Evolutionary conservation across 2,113 vertebrate genomes (phyloP), one percentile per base, ranked within the genome.

Genomic region (Galeopterus variegatus): DNA sequence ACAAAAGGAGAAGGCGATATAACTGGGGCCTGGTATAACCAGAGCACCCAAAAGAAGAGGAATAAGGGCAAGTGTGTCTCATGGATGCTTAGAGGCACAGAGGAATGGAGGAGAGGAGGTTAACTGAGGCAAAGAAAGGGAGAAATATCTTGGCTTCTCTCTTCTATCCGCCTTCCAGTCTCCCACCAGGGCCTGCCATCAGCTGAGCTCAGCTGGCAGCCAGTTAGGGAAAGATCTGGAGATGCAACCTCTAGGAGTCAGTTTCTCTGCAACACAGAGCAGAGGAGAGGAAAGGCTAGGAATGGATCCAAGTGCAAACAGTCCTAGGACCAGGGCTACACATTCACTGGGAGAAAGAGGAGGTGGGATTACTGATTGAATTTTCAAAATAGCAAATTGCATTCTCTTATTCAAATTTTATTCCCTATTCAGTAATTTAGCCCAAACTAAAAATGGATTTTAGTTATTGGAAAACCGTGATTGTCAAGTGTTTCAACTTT

Each of bases 391-490:
- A 85, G 52, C 58, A 85, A 86, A 45, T 21, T 56, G 26, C 8
- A 26, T 64, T 70, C 65, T 67, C 69, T 79, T 80, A 31, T 70
- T 89, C 23, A 50, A 73, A n/a, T 41, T 82, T 88, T 90, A 87
- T 89, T 69, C 52, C 58, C 26, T 77, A 6, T 65, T 70, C 24
- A 90, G 81, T 65, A 90, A 95, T 83, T 62, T n/a, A 92, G n/a
- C 45, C 18, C 75, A 90, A 62, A 45, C n/a, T 54, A 56, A 95
- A 95, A 83, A 50, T 70, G 79, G 79, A n/a, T 82, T 69, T n/a
- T 75, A 52, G 62, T 8, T 83, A 17, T 12, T 89, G 50, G n/a
- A 92, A 85, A 86, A 81, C 19, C 65, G 24, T 75, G 36, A 82
- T 60, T 52, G 13, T 41, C 48, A 67, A 72, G 28, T 62, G n/a